Evolutionary conservation across 2,888 invertebrate genomes (phyloP).

Genomic region (Apocheima hispidaria): DNA sequence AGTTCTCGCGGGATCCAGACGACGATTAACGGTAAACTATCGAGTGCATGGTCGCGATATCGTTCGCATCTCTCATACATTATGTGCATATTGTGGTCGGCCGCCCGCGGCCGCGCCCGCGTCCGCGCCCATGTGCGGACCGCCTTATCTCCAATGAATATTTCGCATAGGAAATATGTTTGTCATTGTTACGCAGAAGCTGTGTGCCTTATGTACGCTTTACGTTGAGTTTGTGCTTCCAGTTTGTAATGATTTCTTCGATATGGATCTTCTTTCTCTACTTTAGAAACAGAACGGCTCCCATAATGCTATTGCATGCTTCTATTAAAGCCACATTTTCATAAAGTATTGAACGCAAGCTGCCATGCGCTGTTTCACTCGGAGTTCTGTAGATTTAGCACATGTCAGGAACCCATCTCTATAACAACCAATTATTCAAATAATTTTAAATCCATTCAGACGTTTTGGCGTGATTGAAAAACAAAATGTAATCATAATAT

Average conservation of each 20-base stretch:
- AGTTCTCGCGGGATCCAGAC: constrained; percentile 9
- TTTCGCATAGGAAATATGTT: constrained; percentile 37
- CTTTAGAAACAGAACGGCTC: constrained; percentile 23
- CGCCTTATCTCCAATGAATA: constrained; percentile 42
- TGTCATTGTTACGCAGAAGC: constrained; percentile 34
- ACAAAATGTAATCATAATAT: too few species aligned
- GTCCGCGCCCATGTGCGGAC: constrained; percentile 37
- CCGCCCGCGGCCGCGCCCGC: constrained; percentile 15
- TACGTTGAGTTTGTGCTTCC: too few species aligned
- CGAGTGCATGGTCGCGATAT: constrained; percentile 37
- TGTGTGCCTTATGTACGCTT: neutral
- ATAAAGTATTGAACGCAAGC: constrained; percentile 2
- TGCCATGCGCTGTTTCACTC: neutral
- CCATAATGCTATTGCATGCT: constrained; percentile 9
- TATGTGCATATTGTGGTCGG: constrained; percentile 44
- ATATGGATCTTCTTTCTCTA: constrained; percentile 23
- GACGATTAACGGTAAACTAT: constrained; percentile 33
- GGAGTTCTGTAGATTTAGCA: too few species aligned
- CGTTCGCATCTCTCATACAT: constrained; percentile 48
- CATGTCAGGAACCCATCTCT: too few species aligned
- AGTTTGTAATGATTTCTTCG: constrained; percentile 22
- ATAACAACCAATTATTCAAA: too few species aligned
- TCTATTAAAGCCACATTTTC: constrained; percentile 1
- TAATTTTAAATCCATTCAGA: too few species aligned
- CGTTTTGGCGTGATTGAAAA: too few species aligned